Conservation (phyloP, 2,888 invertebrate genomes). For the Tetanocera ferruginea region DNA sequence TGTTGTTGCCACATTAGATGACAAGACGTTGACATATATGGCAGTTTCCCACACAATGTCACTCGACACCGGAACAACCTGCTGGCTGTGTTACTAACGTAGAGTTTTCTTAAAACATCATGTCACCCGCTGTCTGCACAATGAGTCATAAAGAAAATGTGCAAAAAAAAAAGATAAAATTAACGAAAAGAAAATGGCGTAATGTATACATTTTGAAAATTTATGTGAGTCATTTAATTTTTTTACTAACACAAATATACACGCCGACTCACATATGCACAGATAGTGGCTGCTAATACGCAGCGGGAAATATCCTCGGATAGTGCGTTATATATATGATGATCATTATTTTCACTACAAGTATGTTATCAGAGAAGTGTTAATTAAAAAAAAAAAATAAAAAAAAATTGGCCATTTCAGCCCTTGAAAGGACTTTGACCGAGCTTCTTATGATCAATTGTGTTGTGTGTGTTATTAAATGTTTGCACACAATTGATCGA, state of each 20-base stretch:
- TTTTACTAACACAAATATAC: neutral
- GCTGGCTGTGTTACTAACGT: neutral
- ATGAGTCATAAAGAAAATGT: neutral
- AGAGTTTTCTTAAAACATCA: neutral
- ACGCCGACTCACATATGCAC: neutral
- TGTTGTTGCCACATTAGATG: neutral
- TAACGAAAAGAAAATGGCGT: no score
- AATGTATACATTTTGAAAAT: neutral
- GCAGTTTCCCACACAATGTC: neutral
- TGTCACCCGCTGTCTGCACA: neutral
- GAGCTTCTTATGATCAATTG: no score
- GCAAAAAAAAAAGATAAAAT: neutral
- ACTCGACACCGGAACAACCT: constrained; percentile 5
- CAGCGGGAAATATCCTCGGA: no score
- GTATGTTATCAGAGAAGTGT: no score
- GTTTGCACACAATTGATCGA: no score
- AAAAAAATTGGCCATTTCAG: no score
- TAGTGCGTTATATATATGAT: no score
- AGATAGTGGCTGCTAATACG: neutral
- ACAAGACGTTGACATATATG: neutral
- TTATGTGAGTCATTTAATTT: neutral
- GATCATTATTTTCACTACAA: no score
- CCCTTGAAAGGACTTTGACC: no score
- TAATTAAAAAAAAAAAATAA: no score
- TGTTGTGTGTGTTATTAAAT: no score